Conservation (phyloP, 2,797 vertebrate species). For the Rhinatrema bivittatum region DNA sequence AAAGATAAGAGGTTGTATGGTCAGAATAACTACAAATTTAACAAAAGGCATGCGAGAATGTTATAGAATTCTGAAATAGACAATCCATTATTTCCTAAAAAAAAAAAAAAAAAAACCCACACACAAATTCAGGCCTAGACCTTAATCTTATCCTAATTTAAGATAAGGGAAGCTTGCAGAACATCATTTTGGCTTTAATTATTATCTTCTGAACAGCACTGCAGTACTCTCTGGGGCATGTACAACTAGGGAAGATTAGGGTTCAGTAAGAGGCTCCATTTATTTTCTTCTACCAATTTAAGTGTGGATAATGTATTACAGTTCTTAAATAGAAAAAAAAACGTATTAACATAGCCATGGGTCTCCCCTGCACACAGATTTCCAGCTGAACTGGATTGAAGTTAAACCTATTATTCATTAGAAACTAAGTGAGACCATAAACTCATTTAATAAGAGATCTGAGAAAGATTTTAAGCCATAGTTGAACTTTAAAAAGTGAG, state of each 20-base stretch:
- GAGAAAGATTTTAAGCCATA: neutral
- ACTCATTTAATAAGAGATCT: constrained; percentile 8
- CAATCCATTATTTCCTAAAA: constrained; percentile 18
- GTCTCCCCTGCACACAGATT: constrained; percentile 3
- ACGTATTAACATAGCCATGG: constrained; percentile 1
- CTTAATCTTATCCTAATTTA: constrained; percentile 27
- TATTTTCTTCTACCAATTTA: constrained; percentile 23
- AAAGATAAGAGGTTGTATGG: neutral
- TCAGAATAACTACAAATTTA: constrained; percentile 1
- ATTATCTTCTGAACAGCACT: constrained; percentile 27
- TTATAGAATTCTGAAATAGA: constrained; percentile 6
- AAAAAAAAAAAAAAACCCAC: constrained; percentile 8
- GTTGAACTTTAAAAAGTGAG: too few species aligned
- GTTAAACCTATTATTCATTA: constrained; percentile 5
- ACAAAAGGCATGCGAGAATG: constrained; percentile 2
- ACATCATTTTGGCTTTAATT: constrained; percentile 30
- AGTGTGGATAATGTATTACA: constrained; percentile 15
- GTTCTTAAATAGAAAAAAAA: neutral
- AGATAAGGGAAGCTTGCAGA: constrained; percentile 24
- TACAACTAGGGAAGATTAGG: constrained; percentile 28
- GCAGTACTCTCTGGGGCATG: constrained; percentile 6
- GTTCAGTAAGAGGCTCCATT: constrained; percentile 24
- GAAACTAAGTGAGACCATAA: neutral
- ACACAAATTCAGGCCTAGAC: constrained; percentile 15
- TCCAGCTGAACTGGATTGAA: neutral